These are phyloP conservation scores for Diadumene lineata DNA, from an alignment of 92 coral and sea anemone species.

Conservation along the genomic window DNA sequence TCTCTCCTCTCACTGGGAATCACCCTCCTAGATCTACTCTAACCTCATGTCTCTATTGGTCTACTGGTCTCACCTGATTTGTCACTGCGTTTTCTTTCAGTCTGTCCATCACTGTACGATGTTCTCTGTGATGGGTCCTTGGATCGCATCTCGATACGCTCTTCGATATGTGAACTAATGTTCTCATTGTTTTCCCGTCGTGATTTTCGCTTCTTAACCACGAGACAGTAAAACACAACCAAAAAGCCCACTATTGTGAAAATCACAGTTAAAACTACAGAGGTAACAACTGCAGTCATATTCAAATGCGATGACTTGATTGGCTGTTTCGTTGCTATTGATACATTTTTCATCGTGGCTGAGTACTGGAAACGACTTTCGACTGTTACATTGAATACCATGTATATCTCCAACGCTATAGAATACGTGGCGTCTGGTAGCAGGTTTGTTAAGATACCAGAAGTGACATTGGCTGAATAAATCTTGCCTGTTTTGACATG, in stretches of 20 bases:
- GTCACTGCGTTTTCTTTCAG: background rate
- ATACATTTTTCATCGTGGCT: constrained; percentile 1
- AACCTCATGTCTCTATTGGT: too few relatives aligned
- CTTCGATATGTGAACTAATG: constrained; percentile 28
- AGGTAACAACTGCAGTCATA: background rate
- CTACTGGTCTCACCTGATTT: background rate
- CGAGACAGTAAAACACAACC: constrained; percentile 13
- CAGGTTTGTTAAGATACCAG: constrained; percentile 13
- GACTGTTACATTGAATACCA: constrained; percentile 1
- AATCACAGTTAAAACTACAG: constrained; percentile 15
- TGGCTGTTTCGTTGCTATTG: background rate
- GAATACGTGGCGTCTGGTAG: constrained; percentile 16
- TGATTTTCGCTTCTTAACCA: constrained; percentile 22
- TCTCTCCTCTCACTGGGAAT: too few relatives aligned
- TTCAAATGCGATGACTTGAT: background rate
- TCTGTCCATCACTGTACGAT: constrained; percentile 29
- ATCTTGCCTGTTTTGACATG: background rate
- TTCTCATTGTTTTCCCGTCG: constrained; percentile 4
- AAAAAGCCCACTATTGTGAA: constrained; percentile 32
- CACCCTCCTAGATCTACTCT: too few relatives aligned
- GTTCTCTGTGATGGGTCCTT: constrained; percentile 37
- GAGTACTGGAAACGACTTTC: background rate
- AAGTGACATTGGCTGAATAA: constrained; percentile 16
- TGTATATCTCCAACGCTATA: background rate
- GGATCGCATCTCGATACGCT: constrained; percentile 66